Base-by-base conservation (phyloP, 2,113 vertebrate species). In the Nesogale talazaci region DNA sequence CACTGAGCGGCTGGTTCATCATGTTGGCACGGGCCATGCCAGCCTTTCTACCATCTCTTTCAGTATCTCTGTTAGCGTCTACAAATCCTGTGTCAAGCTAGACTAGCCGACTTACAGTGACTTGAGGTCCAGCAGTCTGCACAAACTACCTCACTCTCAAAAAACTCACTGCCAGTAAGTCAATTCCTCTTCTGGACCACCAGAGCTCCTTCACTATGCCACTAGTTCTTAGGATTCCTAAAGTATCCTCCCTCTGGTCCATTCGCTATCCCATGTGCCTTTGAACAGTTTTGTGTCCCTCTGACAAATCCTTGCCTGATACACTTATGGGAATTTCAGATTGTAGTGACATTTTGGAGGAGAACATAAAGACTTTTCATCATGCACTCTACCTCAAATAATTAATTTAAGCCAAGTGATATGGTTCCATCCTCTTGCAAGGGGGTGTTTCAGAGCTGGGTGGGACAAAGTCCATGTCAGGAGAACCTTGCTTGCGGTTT, bases 291-390 rank as follows among this genome's bases (percentile, higher is more conserved):
- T 57, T 52, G 17, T 69, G 74, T 92, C 22, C 22, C 83, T 91
- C 76, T 56, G 56, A 82, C 5, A 6, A 42, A 94, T 20, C 29
- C 14, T 25, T 76, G 27, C 38, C 19, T 36, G 38, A 75, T 78
- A 67, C 2, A 16, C 15, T 77, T 61, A 8, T 89, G 61, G 34
- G 22, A 69, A 86, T 83, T 92, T 85, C 40, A 56, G 78, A 11
- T 57, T 82, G 52, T 3, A 81, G 74, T 77, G 89, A 92, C 72
- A 79, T 84, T 94, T 93, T 72, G 20, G 63, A 91, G 61, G 34
- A 86, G 25, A 89, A 52, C 17, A 6, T 75, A 34, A 67, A 84
- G 20, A 52, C 16, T 91, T 94, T 12, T 75, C 63, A 74, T 56
- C 15, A 29, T 82, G 65, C 84, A 61, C 86, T 59, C 69, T 59